Percentiles rank a stretch among this genome's conserved stretches.
Conservation (phyloP, 2,888 invertebrate species). For the Seira ritae region DNA sequence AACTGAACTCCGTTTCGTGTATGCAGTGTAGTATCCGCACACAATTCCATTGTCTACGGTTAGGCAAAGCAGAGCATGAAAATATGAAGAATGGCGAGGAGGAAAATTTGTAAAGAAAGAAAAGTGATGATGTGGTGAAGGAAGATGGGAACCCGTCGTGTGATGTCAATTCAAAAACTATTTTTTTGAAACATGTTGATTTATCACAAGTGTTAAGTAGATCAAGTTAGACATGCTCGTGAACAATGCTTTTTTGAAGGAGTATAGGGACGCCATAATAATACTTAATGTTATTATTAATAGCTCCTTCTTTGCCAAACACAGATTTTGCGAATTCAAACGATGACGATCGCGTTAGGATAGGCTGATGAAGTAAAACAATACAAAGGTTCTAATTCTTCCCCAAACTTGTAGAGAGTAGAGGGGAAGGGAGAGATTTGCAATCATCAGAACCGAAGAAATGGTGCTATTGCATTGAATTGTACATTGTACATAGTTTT, state of each 20-base stretch:
- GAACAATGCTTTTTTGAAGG: no score
- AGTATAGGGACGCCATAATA: no score
- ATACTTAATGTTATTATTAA: no score
- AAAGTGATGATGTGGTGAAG: conserved; percentile 4
- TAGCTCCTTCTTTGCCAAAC: no score
- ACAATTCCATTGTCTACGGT: conserved; percentile 52
- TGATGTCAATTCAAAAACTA: neutral
- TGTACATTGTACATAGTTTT: no score
- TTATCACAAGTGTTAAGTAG: conserved; percentile 40
- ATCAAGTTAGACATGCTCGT: conserved; percentile 37
- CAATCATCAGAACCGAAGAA: no score
- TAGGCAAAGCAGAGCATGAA: conserved; percentile 58
- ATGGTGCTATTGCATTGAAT: no score
- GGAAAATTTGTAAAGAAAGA: conserved; percentile 30
- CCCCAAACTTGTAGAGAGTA: no score
- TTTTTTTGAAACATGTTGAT: conserved; percentile 25
- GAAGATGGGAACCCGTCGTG: conserved; percentile 7
- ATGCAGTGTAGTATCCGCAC: neutral
- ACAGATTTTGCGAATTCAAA: neutral
- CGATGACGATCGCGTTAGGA: no score
- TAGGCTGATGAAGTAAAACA: no score
- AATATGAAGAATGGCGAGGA: conserved; percentile 26
- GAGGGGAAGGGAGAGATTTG: no score
- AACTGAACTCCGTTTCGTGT: conserved; percentile 1
- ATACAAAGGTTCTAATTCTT: no score